Base-by-base conservation (phyloP, 2,113 vertebrate species). In the Trogon melanurus region DNA sequence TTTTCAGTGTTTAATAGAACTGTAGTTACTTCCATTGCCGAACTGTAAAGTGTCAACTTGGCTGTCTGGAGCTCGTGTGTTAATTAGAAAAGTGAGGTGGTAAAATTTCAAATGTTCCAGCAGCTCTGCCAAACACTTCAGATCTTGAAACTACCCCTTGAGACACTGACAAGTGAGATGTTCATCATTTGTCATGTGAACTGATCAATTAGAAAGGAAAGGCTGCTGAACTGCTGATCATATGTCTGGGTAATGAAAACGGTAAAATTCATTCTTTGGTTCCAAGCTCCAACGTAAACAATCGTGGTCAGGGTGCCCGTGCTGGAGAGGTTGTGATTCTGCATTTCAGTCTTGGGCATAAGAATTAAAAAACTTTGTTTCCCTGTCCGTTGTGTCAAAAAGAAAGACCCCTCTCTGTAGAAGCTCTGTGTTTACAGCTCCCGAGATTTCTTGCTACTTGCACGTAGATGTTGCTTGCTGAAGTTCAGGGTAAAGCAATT, bases 81-180 rank as follows among this genome's bases (percentile, higher is more conserved):
- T 97, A 95, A 97, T 96, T 95, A 89, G 84, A 73, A 87, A 95
- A 95, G 86, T 18, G 89, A 96, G 91, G 95, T 85, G 93, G 86
- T 96, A 79, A 95, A 84, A 95, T 91, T 91, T 96, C 84, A 95
- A 94, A 83, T 96, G 96, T 96, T 96, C 95, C 93, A 96, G 91
- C 95, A 97, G 93, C 91, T 95, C 95, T 97, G 96, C 95, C 96
- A 96, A 92, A 97, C 53, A 53, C 91, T 93, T 95, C 91, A 95
- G 94, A 91, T 96, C 80, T 92, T 91, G 61, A 95, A 95, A 91
- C 91, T 97, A 17, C 86, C 96, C 86, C 95, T 96, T 84, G 69
- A 89, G 84, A 81, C 61, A 54, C 92, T 92, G 93, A 93, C 93
- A 97, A 95, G 94, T 91, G 95, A 97, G 95, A 89, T 92, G 91